A percentile compares a stretch with the other conserved stretches of the same genome.
These are phyloP conservation scores for Nymphalis urticae DNA, from an alignment of 2,888 invertebrate genomes.

Conservation along the genomic window DNA sequence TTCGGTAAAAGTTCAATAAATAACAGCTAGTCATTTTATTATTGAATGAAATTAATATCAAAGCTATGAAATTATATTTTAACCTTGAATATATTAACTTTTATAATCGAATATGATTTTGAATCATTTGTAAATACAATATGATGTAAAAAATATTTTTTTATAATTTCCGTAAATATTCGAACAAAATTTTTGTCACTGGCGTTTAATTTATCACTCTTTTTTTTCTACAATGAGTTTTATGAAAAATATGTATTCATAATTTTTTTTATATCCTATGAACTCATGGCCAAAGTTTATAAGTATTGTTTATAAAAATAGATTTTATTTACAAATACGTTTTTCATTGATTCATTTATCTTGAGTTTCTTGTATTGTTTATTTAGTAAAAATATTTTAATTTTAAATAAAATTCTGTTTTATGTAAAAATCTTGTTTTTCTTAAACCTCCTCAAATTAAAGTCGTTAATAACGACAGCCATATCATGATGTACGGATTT, in stretches of 20 bases:
- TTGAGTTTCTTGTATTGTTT: slow-evolving; percentile 21
- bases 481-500: too few relatives aligned
- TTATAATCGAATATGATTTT: too few relatives aligned
- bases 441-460: background rate
- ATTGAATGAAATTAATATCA: background rate
- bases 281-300: slow-evolving; percentile 18
- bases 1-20: background rate
- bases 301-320: slow-evolving; percentile 16
- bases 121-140: background rate
- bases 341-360: slow-evolving; percentile 23
- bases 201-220: too few relatives aligned
- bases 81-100: background rate
- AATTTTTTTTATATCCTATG: background rate
- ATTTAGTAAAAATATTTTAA: slow-evolving; percentile 18
- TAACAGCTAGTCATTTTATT: slow-evolving; percentile 10
- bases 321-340: slow-evolving; percentile 20
- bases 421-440: slow-evolving; percentile 19
- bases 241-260: background rate
- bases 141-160: background rate
- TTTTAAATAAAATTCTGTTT: slow-evolving; percentile 34
- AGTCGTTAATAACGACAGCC: background rate
- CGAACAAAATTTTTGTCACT: too few relatives aligned
- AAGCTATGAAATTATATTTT: background rate
- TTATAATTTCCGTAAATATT: too few relatives aligned
- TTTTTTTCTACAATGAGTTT: background rate